These are phyloP conservation scores for Cathartes aura DNA, from an alignment of 2,113 vertebrate species.

Conservation along the genomic window DNA sequence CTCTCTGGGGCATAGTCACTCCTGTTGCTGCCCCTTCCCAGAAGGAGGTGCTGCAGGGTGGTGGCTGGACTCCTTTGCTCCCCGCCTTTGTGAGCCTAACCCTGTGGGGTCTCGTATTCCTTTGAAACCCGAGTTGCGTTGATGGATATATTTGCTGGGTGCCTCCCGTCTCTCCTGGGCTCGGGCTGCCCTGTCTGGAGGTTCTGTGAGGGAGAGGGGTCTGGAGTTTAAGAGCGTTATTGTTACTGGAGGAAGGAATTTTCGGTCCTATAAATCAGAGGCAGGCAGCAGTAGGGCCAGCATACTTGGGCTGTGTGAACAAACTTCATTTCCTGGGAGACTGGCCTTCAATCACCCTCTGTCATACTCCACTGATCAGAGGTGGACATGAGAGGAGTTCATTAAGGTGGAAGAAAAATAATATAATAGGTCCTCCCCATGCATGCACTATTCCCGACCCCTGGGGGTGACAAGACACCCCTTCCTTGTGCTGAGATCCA, in stretches of 20 bases:
- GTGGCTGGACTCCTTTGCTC: neutral
- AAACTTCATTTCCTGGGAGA: conserved; percentile 81
- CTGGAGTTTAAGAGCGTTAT: conserved; percentile 76
- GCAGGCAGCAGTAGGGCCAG: conserved; percentile 68
- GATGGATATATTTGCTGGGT: conserved; percentile 63
- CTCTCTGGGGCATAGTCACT: neutral
- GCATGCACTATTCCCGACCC: conserved; percentile 74
- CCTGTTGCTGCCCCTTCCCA: neutral
- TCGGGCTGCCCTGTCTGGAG: conserved; percentile 37
- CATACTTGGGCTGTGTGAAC: conserved; percentile 80
- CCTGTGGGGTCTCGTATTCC: conserved; percentile 1
- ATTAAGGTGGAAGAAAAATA: conserved; percentile 80
- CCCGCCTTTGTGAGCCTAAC: neutral
- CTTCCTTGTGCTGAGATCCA: conserved; percentile 57
- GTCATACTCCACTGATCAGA: conserved; percentile 80
- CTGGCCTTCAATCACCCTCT: conserved; percentile 79
- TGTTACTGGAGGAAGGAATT: conserved; percentile 76
- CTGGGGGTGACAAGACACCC: conserved; percentile 53
- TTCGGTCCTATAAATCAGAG: conserved; percentile 77
- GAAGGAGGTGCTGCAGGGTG: neutral
- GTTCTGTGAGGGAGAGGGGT: conserved; percentile 67
- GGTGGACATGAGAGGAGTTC: conserved; percentile 82
- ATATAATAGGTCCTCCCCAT: conserved; percentile 73
- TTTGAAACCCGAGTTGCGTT: conserved; percentile 59
- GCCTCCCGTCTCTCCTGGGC: conserved; percentile 41